Evolutionary conservation across 1,140 invertebrate genomes (phyloP), one percentile per base, ranked within the genome.

Genomic region (Leptinotarsa lineolata): DNA sequence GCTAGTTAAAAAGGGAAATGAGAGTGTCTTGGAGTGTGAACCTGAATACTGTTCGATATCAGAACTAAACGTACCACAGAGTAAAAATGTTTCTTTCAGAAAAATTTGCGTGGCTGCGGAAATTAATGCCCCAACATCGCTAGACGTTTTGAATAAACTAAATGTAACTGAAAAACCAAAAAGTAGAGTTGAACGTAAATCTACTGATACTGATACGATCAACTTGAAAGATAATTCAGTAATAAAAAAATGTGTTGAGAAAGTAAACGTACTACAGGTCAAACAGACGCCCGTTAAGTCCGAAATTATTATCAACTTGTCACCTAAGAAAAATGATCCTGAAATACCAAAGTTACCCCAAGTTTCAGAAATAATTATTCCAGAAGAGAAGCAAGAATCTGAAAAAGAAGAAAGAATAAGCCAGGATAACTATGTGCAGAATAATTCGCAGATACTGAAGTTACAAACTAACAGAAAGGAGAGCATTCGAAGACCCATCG

Each of bases 21-120:
- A 72, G 20, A 77, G 75, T 58, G 73, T 84, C 83, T 79, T 85
- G 81, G 83, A 87, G 82, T 81, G 86, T 74, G 88, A 89, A 83
- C 88, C 88, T 74, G 88, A 89, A 83, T 89, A 89, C 84, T 89
- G 88, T 82, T 89, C 88, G 77, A 89, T 89, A 85, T 89, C 88
- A 74, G 88, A 89, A 85, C 85, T 89, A 84, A 89, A 89, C 86
- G 85, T 89, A 84, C 88, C 88, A 81, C 86, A 87, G 84, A 86
- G 46, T 24, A 75, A 79, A 68, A 73, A 66, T 24, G 63, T 74
- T 21, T 73, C 70, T 15, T 73, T 72, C 39, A 76, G 71, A 45
- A 83, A 80, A 72, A 79, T 83, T 21, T 79, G 75, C 68, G 82
- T 84, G 0, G 77, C 82, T n/a, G 82, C 81, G 12, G 81, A 83